phyloP scores from a whole-genome alignment of 2,113 vertebrate species.

The Stigmatopora nigra region DNA sequence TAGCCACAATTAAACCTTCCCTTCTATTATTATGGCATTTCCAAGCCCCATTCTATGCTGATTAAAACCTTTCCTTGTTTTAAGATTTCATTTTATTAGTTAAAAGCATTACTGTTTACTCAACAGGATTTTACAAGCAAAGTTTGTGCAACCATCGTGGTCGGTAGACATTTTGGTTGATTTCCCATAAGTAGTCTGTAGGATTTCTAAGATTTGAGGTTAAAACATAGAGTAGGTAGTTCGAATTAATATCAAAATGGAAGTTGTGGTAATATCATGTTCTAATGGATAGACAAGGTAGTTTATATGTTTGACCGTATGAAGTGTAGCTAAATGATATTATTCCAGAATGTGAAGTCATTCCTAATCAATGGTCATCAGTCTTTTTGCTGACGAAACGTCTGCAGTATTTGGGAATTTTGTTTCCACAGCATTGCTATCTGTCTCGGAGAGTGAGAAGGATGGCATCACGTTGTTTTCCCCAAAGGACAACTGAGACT shows the following conservation, averaged over 20 bases:
- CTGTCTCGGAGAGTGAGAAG: constrained; percentile 24
- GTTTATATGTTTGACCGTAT: neutral
- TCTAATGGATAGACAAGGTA: neutral
- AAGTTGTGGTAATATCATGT: neutral
- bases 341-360: neutral
- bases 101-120: no score
- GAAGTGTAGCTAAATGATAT: neutral
- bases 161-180: no score
- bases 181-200: no score
- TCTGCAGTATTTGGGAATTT: constrained; percentile 7
- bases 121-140: no score
- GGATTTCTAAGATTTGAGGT: no score
- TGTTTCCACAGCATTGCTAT: constrained; percentile 10
- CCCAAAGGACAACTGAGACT: constrained; percentile 34
- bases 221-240: no score
- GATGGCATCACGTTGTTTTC: constrained; percentile 37
- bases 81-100: no score
- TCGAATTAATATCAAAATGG: neutral
- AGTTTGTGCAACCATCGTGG: no score
- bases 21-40: no score
- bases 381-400: constrained; percentile 6
- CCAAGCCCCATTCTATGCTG: no score
- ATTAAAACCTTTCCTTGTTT: no score
- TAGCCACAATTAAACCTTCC: no score
- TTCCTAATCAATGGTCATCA: neutral